A percentile compares a stretch with the other conserved stretches of the same genome.
Conservation (phyloP, 2,113 vertebrate genomes). For the Myiozetetes cayanensis region DNA sequence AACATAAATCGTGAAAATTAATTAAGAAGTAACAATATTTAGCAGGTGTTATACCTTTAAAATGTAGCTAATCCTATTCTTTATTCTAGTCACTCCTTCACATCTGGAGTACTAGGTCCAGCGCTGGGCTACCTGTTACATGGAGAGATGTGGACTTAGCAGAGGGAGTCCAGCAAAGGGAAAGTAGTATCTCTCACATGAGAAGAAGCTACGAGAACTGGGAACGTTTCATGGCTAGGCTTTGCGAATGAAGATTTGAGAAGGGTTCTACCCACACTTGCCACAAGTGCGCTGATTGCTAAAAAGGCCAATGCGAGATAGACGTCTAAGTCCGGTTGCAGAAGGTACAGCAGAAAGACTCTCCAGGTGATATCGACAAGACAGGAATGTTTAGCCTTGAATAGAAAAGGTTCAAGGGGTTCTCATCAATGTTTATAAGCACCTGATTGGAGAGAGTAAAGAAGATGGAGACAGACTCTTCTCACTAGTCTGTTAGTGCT, state of each 20-base stretch:
- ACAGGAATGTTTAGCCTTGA: background rate
- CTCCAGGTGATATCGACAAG: too few species aligned
- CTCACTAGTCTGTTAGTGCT: too few species aligned
- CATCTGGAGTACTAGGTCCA: background rate
- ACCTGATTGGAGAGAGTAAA: background rate
- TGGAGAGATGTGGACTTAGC: background rate
- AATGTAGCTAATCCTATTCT: background rate
- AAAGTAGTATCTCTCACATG: background rate
- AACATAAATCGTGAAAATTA: background rate
- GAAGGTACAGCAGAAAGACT: too few species aligned
- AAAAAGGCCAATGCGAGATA: too few species aligned
- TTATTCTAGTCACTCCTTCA: background rate
- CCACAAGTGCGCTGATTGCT: too few species aligned
- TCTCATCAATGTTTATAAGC: background rate
- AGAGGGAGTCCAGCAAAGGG: background rate
- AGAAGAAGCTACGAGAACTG: background rate
- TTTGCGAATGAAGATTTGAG: too few species aligned
- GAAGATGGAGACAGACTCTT: background rate
- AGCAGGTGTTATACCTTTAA: background rate
- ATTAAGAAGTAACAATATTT: background rate
- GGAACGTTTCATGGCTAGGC: background rate
- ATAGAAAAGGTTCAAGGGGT: background rate
- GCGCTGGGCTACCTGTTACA: background rate
- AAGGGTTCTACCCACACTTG: too few species aligned
- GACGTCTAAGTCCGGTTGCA: too few species aligned